Evolutionary conservation across 2,113 vertebrate genomes (phyloP), one percentile per base, ranked within the genome.

Genomic region (Elachura formosa): DNA sequence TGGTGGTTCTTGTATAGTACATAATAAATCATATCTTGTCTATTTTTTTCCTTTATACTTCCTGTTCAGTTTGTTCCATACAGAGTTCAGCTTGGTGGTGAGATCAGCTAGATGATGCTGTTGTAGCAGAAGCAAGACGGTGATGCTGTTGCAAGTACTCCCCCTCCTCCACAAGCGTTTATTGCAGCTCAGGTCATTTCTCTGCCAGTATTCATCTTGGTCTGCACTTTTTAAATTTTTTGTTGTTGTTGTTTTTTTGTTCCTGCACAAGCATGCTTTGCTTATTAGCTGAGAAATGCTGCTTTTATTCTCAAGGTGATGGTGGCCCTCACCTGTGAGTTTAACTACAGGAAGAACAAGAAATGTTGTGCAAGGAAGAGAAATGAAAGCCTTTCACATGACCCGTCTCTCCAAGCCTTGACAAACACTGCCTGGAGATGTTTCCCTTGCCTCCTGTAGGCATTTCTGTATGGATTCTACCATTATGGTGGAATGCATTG

Each of bases 11-110:
- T 94, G 19, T 67, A 31, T 71, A 86, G 86, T 40, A 46, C 55
- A 69, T 82, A 90, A 96, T 96, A 95, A 95, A 97, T 97, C 93
- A 94, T 88, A 79, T 80, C 90, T 87, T 95, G 86, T 84, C 93
- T 93, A 31, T 62, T 86, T 94, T 89, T 64, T 82, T 36, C 36
- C 71, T 61, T 81, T 74, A 10, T 69, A 67, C 84, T 97, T 96
- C 96, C 97, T 96, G 91, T 97, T 96, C 91, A 78, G 94, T 95
- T 92, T 89, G 55, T 72, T 94, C 89, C n/a, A n/a, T n/a, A n/a
- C n/a, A n/a, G n/a, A 67, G 31, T 86, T 89, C 71, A 73, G 67
- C 63, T 92, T 13, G 5, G 75, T 86, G 84, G 75, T 78, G 87
- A 93, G 89, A 90, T 95, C 92, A 83, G 97, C 95, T 94, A 95